phyloP scores from a whole-genome alignment of 2,113 vertebrate genomes.

The Phoxinus phoxinus region DNA sequence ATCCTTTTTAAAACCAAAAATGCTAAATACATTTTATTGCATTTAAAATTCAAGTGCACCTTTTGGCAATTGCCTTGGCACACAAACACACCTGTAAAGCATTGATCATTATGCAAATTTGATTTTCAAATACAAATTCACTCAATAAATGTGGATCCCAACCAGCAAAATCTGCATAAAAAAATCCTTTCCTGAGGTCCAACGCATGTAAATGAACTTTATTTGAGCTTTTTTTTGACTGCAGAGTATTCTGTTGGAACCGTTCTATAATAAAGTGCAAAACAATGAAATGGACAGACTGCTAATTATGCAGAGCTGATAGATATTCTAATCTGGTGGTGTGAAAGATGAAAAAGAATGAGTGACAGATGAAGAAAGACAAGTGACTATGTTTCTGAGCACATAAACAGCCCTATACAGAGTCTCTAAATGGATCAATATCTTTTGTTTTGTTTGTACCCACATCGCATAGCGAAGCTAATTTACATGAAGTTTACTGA shows the following conservation, averaged over 20 bases:
- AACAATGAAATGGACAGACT: constrained; percentile 60
- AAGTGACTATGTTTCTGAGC: background rate
- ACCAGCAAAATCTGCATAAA: constrained; percentile 17
- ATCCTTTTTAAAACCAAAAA: background rate
- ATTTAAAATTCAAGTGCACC: constrained; percentile 9
- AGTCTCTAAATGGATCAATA: constrained; percentile 69
- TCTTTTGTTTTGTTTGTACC: constrained; percentile 65
- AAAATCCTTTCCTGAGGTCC: constrained; percentile 14
- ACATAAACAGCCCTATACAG: constrained; percentile 53
- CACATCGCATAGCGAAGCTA: constrained; percentile 70
- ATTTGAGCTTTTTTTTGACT: background rate
- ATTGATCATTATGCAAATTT: constrained; percentile 32
- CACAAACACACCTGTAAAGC: constrained; percentile 2
- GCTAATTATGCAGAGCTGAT: constrained; percentile 63
- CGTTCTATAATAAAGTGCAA: constrained; percentile 49
- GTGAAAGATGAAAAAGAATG: constrained; percentile 41
- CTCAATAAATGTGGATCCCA: background rate
- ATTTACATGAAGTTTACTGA: constrained; percentile 75
- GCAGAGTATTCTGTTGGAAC: constrained; percentile 14
- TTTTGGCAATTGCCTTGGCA: constrained; percentile 1
- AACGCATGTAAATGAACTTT: constrained; percentile 53
- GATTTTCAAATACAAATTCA: constrained; percentile 29
- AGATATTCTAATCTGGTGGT: constrained; percentile 53
- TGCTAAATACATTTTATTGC: background rate
- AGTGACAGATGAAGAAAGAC: background rate